phyloP scores from a whole-genome alignment of 2,888 invertebrate species.

The Doris montereyensis region DNA sequence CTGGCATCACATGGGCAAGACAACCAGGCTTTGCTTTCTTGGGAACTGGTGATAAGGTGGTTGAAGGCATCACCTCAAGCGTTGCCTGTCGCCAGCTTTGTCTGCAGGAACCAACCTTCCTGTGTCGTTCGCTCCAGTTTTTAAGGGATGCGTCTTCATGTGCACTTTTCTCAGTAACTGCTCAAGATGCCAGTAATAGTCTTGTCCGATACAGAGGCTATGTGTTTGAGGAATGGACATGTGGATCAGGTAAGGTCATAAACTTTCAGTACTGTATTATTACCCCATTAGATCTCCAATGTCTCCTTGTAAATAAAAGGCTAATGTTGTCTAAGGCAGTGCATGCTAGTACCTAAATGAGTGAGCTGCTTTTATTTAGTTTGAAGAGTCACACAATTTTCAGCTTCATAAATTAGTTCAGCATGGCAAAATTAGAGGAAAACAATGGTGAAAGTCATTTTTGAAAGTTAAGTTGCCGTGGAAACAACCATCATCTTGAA shows the following conservation, averaged over 20 bases:
- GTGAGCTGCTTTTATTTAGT: too few species aligned
- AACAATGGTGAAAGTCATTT: too few species aligned
- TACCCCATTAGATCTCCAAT: too few species aligned
- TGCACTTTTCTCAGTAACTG: slow-evolving; percentile 43
- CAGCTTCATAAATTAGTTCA: too few species aligned
- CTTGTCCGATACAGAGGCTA: slow-evolving; percentile 50
- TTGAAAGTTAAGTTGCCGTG: too few species aligned
- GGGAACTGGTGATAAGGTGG: slow-evolving; percentile 33
- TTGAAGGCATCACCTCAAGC: slow-evolving; percentile 33
- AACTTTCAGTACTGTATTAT: too few species aligned
- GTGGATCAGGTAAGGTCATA: slow-evolving; percentile 49
- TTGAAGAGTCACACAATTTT: too few species aligned
- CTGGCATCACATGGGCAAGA: slow-evolving; percentile 44
- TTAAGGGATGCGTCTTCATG: slow-evolving; percentile 45
- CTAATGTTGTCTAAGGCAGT: too few species aligned
- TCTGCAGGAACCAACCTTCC: slow-evolving; percentile 49
- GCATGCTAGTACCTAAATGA: too few species aligned
- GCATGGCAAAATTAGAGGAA: too few species aligned
- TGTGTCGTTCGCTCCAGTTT: slow-evolving; percentile 50
- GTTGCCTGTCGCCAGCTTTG: slow-evolving; percentile 50
- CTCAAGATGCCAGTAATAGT: slow-evolving; percentile 34
- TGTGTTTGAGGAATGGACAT: slow-evolving; percentile 53
- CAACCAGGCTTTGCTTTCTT: slow-evolving; percentile 49
- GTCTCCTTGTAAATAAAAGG: not conserved
- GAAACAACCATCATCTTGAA: too few species aligned